These are phyloP conservation scores for Clamator glandarius DNA, from an alignment of 2,797 vertebrate species.

Conservation along the genomic window DNA sequence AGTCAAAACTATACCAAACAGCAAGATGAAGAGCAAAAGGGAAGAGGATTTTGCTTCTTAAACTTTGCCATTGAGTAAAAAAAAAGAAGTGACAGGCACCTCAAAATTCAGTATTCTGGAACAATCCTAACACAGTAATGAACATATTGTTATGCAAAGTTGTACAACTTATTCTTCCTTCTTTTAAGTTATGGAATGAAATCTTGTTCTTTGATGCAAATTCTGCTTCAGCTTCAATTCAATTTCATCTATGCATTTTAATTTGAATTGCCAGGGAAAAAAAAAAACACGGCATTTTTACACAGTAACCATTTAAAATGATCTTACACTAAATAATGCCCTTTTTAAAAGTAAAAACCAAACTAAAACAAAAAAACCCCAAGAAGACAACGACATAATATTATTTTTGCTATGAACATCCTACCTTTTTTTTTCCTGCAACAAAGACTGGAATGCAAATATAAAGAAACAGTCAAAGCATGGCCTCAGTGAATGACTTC, in stretches of 20 bases:
- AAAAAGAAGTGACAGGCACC: not conserved
- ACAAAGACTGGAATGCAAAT: not conserved
- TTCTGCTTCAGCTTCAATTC: not conserved
- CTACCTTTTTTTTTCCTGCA: not conserved
- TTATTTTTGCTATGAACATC: not conserved
- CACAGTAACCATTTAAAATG: not conserved
- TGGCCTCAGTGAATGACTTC: not conserved
- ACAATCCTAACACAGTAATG: not conserved
- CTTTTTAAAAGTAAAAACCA: not conserved
- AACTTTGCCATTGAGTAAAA: not conserved
- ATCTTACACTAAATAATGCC: not conserved
- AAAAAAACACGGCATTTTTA: not conserved
- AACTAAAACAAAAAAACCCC: not conserved
- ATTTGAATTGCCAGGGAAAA: not conserved
- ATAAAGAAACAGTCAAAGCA: not conserved
- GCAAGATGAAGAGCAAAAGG: not conserved
- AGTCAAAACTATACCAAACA: conserved; percentile 8
- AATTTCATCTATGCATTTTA: not conserved
- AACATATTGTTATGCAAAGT: not conserved
- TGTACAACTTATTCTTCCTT: not conserved
- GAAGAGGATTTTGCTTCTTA: not conserved
- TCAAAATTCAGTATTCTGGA: not conserved
- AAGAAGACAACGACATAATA: not conserved
- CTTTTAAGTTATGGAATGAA: not conserved
- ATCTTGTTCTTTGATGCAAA: not conserved